Percentiles rank a stretch among this genome's conserved stretches.
Conservation (phyloP, 2,797 vertebrate species). For the Acanthurus lineatus region DNA sequence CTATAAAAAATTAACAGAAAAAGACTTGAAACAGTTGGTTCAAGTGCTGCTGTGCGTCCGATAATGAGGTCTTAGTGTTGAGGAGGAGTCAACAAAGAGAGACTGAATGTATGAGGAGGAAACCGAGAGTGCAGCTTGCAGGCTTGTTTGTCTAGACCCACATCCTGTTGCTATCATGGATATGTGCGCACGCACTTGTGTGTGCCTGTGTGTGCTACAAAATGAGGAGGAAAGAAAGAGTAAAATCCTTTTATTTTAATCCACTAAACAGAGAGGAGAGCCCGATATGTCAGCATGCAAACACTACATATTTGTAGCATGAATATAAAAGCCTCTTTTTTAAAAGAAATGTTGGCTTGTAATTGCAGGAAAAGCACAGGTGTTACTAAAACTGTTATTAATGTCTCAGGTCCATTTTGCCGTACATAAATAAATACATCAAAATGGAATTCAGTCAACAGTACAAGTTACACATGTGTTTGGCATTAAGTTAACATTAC, state of each 20-base stretch:
- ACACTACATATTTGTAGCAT: background rate
- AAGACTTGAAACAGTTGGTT: slow-evolving; percentile 4
- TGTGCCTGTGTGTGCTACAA: background rate
- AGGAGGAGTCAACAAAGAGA: slow-evolving; percentile 29
- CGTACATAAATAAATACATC: background rate
- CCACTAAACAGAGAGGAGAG: background rate
- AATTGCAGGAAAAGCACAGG: background rate
- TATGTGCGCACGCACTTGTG: background rate
- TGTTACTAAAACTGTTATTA: background rate
- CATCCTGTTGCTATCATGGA: slow-evolving; percentile 76
- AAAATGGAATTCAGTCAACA: background rate
- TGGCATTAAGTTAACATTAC: background rate
- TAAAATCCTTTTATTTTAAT: slow-evolving; percentile 8
- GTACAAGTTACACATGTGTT: background rate
- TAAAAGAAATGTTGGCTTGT: background rate
- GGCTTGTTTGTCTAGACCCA: slow-evolving; percentile 66
- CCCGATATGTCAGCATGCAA: background rate
- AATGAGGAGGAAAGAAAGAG: slow-evolving; percentile 4
- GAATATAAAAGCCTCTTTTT: background rate
- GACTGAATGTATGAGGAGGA: slow-evolving; percentile 56
- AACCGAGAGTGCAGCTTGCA: slow-evolving; percentile 56
- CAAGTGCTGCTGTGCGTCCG: slow-evolving; percentile 19
- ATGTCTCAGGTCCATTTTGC: background rate
- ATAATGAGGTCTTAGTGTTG: slow-evolving; percentile 18
- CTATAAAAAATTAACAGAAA: slow-evolving; percentile 10